Percentiles rank a stretch among this genome's conserved stretches.
These are phyloP conservation scores for Cynopterus sphinx DNA, from an alignment of 2,797 vertebrate species.

Conservation along the genomic window DNA sequence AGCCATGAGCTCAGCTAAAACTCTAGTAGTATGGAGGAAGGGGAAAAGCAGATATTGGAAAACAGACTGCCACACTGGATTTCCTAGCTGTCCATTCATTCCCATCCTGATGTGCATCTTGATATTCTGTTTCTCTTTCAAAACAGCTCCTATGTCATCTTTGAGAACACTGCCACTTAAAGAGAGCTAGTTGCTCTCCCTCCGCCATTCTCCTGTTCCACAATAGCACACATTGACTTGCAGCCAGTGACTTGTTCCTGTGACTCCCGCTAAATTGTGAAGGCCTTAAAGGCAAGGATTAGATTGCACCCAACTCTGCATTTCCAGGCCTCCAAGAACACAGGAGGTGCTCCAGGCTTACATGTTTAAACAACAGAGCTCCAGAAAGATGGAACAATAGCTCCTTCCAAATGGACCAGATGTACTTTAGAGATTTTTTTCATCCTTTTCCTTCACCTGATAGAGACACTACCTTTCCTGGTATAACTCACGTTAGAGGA, in stretches of 20 bases:
- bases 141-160: not conserved
- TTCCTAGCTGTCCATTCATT: not conserved
- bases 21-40: not conserved
- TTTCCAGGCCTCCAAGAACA: not conserved
- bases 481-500: conserved; percentile 5
- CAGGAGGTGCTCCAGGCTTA: not conserved
- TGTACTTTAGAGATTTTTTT: not conserved
- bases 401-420: not conserved
- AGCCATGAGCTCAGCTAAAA: not conserved
- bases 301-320: not conserved
- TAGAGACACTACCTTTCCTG: not conserved
- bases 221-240: not conserved
- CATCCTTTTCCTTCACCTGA: not conserved
- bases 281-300: not conserved
- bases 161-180: not conserved
- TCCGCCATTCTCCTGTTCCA: not conserved
- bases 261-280: not conserved
- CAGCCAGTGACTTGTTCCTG: not conserved
- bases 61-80: not conserved
- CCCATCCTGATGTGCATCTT: not conserved
- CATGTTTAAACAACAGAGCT: not conserved
- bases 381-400: not conserved
- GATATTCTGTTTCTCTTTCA: not conserved
- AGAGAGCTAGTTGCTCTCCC: no score
- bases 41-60: not conserved